These are phyloP conservation scores for Pseudochromis fuscus DNA, from an alignment of 2,797 vertebrate genomes.

Conservation along the genomic window DNA sequence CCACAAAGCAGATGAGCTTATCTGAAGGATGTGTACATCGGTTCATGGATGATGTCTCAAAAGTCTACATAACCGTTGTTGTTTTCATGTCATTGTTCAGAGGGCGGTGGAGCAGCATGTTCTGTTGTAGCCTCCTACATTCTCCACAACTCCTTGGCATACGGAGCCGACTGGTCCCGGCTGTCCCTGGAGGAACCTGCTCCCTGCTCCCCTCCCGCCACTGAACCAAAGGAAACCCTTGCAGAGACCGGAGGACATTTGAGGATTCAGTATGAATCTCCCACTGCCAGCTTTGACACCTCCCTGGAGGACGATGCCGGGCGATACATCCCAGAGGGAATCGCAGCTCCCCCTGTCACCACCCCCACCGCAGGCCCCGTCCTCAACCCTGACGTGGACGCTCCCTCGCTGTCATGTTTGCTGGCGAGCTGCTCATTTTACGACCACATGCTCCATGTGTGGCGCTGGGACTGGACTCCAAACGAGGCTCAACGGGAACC, in stretches of 20 bases:
- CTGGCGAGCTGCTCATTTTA: slow-evolving; percentile 96
- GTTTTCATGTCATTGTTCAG: slow-evolving; percentile 65
- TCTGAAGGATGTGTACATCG: too few relatives aligned
- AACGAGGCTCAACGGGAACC: slow-evolving; percentile 40
- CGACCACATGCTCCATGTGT: slow-evolving; percentile 92
- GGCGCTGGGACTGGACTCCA: slow-evolving; percentile 90
- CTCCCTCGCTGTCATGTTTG: slow-evolving; percentile 76
- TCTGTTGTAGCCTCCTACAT: slow-evolving; percentile 87
- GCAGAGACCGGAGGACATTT: slow-evolving; percentile 77
- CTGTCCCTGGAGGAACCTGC: slow-evolving; percentile 71
- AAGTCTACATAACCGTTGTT: not conserved
- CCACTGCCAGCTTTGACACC: slow-evolving; percentile 87
- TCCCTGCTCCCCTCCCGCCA: slow-evolving; percentile 61
- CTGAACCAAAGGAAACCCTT: slow-evolving; percentile 63
- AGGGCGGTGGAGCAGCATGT: slow-evolving; percentile 79
- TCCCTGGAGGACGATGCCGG: slow-evolving; percentile 83
- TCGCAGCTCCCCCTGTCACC: not conserved
- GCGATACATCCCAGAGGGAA: slow-evolving; percentile 65
- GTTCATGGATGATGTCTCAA: too few relatives aligned
- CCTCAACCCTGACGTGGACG: not conserved
- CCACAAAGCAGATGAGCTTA: too few relatives aligned
- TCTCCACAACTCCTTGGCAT: slow-evolving; percentile 92
- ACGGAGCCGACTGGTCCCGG: slow-evolving; percentile 95
- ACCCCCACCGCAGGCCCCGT: not conserved
- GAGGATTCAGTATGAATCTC: slow-evolving; percentile 87